Evolutionary conservation across 2,797 vertebrate genomes (phyloP).

Genomic region (Hippoglossus hippoglossus): DNA sequence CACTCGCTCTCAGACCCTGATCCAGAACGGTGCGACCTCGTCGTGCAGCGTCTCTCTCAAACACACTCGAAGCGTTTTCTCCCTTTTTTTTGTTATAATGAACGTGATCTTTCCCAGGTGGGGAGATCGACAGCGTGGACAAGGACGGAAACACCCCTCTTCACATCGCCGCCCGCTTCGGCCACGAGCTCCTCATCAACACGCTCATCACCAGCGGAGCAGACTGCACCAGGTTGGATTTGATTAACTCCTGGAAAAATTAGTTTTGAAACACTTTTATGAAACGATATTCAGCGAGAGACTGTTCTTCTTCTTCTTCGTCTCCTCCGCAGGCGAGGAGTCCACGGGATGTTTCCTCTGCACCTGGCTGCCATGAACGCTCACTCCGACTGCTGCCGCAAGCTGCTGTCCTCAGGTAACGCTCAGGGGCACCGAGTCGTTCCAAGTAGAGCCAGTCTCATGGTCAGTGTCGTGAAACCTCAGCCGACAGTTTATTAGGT

Average conservation of each 20-base stretch:
- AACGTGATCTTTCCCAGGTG: slow-evolving; percentile 81
- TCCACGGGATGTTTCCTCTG: slow-evolving; percentile 97
- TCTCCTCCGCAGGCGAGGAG: slow-evolving; percentile 87
- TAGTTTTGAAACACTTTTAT: neutral
- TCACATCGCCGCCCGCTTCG: slow-evolving; percentile 94
- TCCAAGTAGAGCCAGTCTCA: no score
- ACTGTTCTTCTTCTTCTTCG: neutral
- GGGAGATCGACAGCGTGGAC: slow-evolving; percentile 95
- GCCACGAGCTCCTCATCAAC: slow-evolving; percentile 97
- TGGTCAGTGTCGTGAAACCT: no score
- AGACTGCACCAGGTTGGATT: slow-evolving; percentile 90
- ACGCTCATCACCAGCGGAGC: slow-evolving; percentile 96
- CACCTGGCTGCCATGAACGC: slow-evolving; percentile 96
- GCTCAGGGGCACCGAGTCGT: neutral
- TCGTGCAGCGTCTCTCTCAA: neutral
- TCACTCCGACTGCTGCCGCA: slow-evolving; percentile 96
- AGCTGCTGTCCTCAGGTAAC: slow-evolving; percentile 89
- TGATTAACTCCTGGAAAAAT: neutral
- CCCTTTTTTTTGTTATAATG: neutral
- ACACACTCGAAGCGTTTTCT: accelerated
- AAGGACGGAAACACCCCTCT: slow-evolving; percentile 98
- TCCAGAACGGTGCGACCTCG: slow-evolving; percentile 92
- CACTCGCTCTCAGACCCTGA: slow-evolving; percentile 95
- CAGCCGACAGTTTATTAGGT: no score
- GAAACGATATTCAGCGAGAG: accelerated